A percentile compares a stretch with the other conserved stretches of the same genome.
These are phyloP conservation scores for Tolmerus cingulatus DNA, from an alignment of 2,888 invertebrate genomes.

Conservation along the genomic window DNA sequence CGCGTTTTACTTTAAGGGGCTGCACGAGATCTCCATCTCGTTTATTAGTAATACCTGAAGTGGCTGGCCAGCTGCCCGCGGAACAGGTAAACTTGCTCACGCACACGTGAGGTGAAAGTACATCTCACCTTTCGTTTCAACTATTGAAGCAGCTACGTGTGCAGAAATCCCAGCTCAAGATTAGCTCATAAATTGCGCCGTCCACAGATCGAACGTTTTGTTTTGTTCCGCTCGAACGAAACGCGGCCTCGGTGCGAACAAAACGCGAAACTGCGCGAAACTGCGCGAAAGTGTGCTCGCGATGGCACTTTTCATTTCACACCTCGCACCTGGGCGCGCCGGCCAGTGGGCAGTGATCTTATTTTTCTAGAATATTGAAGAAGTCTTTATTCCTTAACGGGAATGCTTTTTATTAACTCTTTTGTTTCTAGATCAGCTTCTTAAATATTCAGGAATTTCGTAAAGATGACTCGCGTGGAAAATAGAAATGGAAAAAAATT, in stretches of 20 bases:
- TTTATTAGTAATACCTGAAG: background rate
- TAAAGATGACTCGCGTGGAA: background rate
- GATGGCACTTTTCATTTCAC: background rate
- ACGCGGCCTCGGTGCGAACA: background rate
- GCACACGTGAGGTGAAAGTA: constrained; percentile 18
- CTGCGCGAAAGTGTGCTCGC: background rate
- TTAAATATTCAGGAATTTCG: background rate
- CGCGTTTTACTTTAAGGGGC: background rate
- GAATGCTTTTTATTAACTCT: background rate
- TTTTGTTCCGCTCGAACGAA: background rate
- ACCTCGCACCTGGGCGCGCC: background rate
- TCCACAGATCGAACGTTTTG: background rate
- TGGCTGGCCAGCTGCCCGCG: background rate
- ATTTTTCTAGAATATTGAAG: background rate
- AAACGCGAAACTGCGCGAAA: background rate
- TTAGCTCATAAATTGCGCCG: background rate
- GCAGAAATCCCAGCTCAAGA: background rate
- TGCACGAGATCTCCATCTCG: background rate
- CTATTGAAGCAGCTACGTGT: constrained; percentile 8
- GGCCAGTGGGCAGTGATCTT: background rate
- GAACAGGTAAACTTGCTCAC: background rate
- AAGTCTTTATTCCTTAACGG: background rate
- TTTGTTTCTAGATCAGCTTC: background rate
- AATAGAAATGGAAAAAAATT: background rate
- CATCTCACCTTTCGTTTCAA: constrained; percentile 10